Evolutionary conservation across 2,797 vertebrate species (phyloP).

Genomic region (Tachyglossus aculeatus): DNA sequence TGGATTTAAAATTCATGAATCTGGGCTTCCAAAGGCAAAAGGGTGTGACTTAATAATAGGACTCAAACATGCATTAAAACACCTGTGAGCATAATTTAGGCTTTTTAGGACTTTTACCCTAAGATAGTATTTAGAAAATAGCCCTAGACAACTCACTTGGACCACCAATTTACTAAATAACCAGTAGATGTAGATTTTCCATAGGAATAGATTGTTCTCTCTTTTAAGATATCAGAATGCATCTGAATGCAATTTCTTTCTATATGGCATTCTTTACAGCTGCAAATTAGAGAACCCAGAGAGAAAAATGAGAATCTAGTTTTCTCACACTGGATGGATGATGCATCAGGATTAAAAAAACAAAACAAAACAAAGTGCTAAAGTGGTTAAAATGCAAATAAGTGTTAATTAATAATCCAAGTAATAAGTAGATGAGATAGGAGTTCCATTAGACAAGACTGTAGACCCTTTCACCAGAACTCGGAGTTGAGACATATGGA

Average conservation of each 20-base stretch:
- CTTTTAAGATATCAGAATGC: background rate
- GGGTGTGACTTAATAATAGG: too few relatives aligned
- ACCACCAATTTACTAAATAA: too few relatives aligned
- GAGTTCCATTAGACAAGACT: slow-evolving; percentile 17
- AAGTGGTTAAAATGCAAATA: background rate
- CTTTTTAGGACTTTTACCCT: too few relatives aligned
- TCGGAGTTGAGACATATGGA: background rate
- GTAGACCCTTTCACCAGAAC: slow-evolving; percentile 23
- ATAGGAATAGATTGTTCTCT: too few relatives aligned
- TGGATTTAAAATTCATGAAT: background rate
- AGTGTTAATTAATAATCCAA: background rate
- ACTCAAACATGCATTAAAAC: too few relatives aligned
- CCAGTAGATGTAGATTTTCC: slow-evolving; percentile 1
- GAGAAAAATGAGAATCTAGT: slow-evolving; percentile 16
- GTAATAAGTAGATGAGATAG: background rate
- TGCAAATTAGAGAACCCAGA: background rate
- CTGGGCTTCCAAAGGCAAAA: background rate
- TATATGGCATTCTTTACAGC: background rate
- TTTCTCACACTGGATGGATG: slow-evolving; percentile 21
- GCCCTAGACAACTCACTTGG: too few relatives aligned
- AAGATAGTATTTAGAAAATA: too few relatives aligned
- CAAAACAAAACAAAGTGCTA: slow-evolving; percentile 16
- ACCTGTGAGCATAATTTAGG: too few relatives aligned
- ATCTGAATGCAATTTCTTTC: background rate
- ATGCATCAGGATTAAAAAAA: slow-evolving; percentile 4